Base-by-base conservation (phyloP, 2,113 vertebrate genomes). In the Odontesthes bonariensis region DNA sequence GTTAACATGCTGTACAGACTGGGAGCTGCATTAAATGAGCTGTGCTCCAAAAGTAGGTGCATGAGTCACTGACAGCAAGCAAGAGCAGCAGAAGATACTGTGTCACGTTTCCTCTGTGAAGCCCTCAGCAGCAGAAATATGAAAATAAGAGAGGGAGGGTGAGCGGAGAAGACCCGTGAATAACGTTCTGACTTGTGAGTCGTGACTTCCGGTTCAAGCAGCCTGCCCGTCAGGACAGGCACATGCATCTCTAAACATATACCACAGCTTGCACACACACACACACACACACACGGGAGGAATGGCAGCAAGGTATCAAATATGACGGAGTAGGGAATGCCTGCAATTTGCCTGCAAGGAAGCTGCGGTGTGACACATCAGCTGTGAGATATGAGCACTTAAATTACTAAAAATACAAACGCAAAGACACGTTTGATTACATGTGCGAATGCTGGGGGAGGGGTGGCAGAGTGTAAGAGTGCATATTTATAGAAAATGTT, bases 201-300 rank as follows among this genome's bases (percentile, higher is more conserved):
- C 91, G 89, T 93, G 92, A 91, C 91, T 92, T 91, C 86, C 82
- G 82, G 84, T 89, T 84, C 10, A 47, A 71, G 81, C 88, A 69
- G 82, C 54, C 74, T 76, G 78, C 73, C 56, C 75, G 61, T 47
- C 75, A 83, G 62, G 17, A 86, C 68, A 70, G 32, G 69, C 81
- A 76, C 64, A 17, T 64, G 72, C 51, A 32, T 70, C 69, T 27
- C 66, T 23, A 69, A 57, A 72, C 65, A 81, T 86, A 71, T 60
- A 81, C 9, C 58, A 1, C 3, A 4, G 49, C 55, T 33, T 75
- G 73, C 73, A 80, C 19, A 4, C 40, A 44, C 12, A 62, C 73
- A 80, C 19, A 4, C 40, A 44, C 12, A 62, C 27, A 27, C 27
- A 27, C 27, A 27, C 27, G 27, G 3, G 27, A 3, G 27, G 27